Evolutionary conservation across 1,140 invertebrate species (phyloP).

Genomic region (Patella vulgata): DNA sequence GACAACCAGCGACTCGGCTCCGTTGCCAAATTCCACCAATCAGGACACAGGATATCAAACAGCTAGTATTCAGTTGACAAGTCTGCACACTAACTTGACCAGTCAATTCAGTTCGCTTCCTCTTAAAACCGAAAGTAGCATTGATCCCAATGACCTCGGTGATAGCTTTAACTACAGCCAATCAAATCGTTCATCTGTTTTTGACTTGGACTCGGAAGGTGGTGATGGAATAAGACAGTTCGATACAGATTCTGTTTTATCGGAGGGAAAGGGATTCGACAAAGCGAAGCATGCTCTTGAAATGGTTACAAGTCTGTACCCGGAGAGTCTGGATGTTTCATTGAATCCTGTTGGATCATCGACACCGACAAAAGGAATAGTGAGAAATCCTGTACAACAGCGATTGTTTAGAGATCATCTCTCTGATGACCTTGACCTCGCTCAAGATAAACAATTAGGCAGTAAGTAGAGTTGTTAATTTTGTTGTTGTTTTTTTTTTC

Average conservation of each 20-base stretch:
- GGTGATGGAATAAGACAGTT: constrained; percentile 6
- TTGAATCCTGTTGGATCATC: neutral
- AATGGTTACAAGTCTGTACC: neutral
- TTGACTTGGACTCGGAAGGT: constrained; percentile 1
- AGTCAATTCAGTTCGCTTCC: constrained; percentile 38
- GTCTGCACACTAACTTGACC: constrained; percentile 39
- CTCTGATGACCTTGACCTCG: too few species aligned
- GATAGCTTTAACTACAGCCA: constrained; percentile 17
- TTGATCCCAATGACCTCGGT: constrained; percentile 23
- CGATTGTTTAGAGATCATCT: too few species aligned
- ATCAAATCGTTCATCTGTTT: constrained; percentile 23
- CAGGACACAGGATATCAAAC: constrained; percentile 30
- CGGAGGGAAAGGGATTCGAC: neutral
- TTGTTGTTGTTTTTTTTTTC: too few species aligned
- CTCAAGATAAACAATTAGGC: too few species aligned
- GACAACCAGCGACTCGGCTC: neutral
- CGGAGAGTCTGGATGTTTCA: neutral
- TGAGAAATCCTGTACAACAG: too few species aligned
- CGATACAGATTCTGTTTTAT: constrained; percentile 12
- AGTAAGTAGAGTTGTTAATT: too few species aligned
- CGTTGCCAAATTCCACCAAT: constrained; percentile 8
- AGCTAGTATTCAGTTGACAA: constrained; percentile 18
- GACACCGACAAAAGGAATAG: constrained; percentile 5
- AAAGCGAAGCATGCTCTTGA: too few species aligned
- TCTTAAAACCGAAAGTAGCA: constrained; percentile 24